These are phyloP conservation scores for Drosophila pseudoananassae DNA, from an alignment of 1,140 invertebrate species.

Conservation along the genomic window DNA sequence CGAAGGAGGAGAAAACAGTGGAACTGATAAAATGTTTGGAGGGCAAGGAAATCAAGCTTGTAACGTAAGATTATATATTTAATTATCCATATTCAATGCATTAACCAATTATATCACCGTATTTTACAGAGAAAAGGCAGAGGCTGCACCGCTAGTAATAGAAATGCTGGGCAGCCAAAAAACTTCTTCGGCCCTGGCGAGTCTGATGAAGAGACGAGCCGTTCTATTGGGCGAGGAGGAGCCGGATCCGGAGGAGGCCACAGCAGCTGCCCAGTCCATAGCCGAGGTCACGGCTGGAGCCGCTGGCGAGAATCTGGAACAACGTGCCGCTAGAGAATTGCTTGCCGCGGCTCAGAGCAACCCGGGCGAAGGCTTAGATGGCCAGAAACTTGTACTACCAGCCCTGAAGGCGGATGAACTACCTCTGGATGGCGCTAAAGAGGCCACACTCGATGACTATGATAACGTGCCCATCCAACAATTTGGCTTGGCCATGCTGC, in stretches of 20 bases:
- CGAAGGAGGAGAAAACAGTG: slow-evolving; percentile 84
- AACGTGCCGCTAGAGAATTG: slow-evolving; percentile 85
- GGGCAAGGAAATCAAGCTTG: slow-evolving; percentile 89
- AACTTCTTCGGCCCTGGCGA: slow-evolving; percentile 85
- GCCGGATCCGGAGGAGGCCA: slow-evolving; percentile 33
- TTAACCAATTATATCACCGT: neutral
- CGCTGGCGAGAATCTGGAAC: slow-evolving; percentile 84
- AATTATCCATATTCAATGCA: neutral
- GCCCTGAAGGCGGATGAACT: slow-evolving; percentile 84
- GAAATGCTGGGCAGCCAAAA: slow-evolving; percentile 86
- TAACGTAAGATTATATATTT: slow-evolving; percentile 86
- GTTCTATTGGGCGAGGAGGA: slow-evolving; percentile 75
- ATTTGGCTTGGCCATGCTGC: slow-evolving; percentile 95
- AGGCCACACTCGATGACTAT: slow-evolving; percentile 94
- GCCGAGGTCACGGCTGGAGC: slow-evolving; percentile 66
- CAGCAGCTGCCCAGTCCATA: slow-evolving; percentile 53
- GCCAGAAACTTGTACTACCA: slow-evolving; percentile 85
- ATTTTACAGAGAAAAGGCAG: slow-evolving; percentile 85
- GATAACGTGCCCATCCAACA: slow-evolving; percentile 93
- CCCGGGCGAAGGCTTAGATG: slow-evolving; percentile 79
- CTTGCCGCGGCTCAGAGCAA: slow-evolving; percentile 62
- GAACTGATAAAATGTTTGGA: slow-evolving; percentile 91
- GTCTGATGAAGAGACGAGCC: slow-evolving; percentile 69
- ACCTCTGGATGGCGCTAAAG: slow-evolving; percentile 86
- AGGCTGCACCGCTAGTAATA: slow-evolving; percentile 86